Percentiles rank a stretch among this genome's conserved stretches.
Evolutionary conservation across 2,888 invertebrate species (phyloP).

Genomic region (Camponotus fellah): DNA sequence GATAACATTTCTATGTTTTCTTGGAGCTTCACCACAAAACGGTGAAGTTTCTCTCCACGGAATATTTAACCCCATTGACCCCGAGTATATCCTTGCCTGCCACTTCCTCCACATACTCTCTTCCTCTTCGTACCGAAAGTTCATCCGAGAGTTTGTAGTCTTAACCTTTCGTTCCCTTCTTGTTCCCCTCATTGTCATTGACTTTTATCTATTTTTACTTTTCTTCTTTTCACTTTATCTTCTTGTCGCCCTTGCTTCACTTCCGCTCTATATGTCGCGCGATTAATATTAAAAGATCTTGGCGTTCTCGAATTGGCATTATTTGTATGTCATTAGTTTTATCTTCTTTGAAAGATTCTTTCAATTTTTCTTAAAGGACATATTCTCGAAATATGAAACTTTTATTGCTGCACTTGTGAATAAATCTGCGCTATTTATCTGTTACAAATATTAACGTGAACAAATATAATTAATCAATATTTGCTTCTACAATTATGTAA

Average conservation of each 20-base stretch:
- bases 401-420: background rate
- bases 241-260: background rate
- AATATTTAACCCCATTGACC: constrained; percentile 71
- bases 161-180: constrained; percentile 35
- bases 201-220: constrained; percentile 41
- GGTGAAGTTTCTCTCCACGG: constrained; percentile 47
- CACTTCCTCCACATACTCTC: background rate
- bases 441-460: background rate
- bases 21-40: constrained; percentile 40
- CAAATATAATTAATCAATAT: too few species aligned
- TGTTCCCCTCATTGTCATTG: constrained; percentile 43
- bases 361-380: constrained; percentile 13
- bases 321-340: constrained; percentile 51
- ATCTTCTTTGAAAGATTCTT: constrained; percentile 19
- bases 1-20: constrained; percentile 63
- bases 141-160: constrained; percentile 11
- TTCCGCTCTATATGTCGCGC: constrained; percentile 11
- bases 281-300: constrained; percentile 60
- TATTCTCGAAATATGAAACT: background rate
- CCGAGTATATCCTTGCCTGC: constrained; percentile 10
- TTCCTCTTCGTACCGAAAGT: constrained; percentile 14
- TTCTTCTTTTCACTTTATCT: background rate
- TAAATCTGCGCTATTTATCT: background rate
- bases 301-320: constrained; percentile 60
- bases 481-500: too few species aligned